Conservation (phyloP, 2,113 vertebrate species). For the Prochilodus magdalenae region DNA sequence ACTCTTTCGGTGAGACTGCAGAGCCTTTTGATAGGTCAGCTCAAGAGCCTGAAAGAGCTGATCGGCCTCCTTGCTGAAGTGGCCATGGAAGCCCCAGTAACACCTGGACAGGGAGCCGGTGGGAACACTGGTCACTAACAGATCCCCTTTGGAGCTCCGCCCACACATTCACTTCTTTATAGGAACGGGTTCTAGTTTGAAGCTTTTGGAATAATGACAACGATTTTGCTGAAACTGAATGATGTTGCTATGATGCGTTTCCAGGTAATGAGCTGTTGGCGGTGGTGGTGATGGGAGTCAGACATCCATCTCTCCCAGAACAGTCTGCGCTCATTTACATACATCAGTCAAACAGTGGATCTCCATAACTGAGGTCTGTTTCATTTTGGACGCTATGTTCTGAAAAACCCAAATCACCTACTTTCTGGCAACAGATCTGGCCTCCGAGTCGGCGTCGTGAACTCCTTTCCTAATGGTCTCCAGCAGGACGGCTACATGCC, state of each 20-base stretch:
- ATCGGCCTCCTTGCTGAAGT: slow-evolving; percentile 92
- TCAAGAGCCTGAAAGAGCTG: slow-evolving; percentile 90
- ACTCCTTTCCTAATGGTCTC: slow-evolving; percentile 96
- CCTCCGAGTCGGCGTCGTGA: slow-evolving; percentile 94
- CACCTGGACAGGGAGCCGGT: slow-evolving; percentile 74
- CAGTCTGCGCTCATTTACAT: too few species aligned
- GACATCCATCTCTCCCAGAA: too few species aligned
- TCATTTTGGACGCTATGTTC: too few species aligned
- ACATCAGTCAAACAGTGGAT: too few species aligned
- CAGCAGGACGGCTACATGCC: slow-evolving; percentile 86
- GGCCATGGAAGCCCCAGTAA: slow-evolving; percentile 89
- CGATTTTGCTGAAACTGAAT: too few species aligned
- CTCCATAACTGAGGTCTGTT: too few species aligned
- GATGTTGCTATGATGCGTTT: too few species aligned
- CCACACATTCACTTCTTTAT: not conserved
- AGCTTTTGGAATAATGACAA: too few species aligned
- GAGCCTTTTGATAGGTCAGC: slow-evolving; percentile 90
- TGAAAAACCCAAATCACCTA: slow-evolving; percentile 69
- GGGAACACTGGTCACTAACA: not conserved
- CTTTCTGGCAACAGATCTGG: slow-evolving; percentile 92
- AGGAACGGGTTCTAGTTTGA: not conserved
- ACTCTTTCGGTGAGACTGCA: slow-evolving; percentile 89
- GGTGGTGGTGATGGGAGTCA: too few species aligned
- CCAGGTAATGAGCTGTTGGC: too few species aligned
- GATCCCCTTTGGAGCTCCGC: not conserved